These are phyloP conservation scores for Callitettix versicolor DNA, from an alignment of 1,140 invertebrate genomes.

Conservation along the genomic window DNA sequence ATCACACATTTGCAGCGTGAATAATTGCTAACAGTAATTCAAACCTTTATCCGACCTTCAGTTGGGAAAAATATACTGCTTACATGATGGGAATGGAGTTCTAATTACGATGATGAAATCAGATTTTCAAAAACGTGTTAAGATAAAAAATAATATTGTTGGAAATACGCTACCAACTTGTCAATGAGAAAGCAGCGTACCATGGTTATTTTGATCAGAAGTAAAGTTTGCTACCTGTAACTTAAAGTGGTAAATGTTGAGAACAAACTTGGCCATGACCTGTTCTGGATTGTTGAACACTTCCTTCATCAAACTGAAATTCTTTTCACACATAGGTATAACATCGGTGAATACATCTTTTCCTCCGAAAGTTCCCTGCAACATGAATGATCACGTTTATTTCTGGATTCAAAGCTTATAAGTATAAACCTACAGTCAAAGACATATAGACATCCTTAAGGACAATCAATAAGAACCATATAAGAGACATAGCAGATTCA, in stretches of 20 bases:
- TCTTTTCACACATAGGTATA: constrained; percentile 79
- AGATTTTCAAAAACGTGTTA: no score
- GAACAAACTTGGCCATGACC: constrained; percentile 95
- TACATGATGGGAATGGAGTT: no score
- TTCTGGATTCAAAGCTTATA: no score
- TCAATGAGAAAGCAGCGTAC: neutral
- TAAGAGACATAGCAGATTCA: no score
- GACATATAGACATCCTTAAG: neutral
- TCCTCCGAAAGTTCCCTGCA: constrained; percentile 54
- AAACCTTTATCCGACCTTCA: no score
- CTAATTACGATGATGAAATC: no score
- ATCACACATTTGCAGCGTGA: no score
- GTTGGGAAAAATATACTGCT: no score
- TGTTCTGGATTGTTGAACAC: constrained; percentile 95
- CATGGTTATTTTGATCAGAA: neutral
- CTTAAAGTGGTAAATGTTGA: constrained; percentile 91
- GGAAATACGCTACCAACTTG: neutral
- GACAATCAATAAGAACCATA: no score
- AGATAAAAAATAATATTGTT: no score
- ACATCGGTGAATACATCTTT: constrained; percentile 88
- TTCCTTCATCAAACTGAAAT: constrained; percentile 77
- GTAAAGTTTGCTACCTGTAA: constrained; percentile 45
- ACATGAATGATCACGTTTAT: constrained; percentile 23
- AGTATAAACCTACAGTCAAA: no score
- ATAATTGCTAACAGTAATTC: no score